phyloP scores from a whole-genome alignment of 35 echinoderm and acorn worm genomes.

The Chiridota heheva region DNA sequence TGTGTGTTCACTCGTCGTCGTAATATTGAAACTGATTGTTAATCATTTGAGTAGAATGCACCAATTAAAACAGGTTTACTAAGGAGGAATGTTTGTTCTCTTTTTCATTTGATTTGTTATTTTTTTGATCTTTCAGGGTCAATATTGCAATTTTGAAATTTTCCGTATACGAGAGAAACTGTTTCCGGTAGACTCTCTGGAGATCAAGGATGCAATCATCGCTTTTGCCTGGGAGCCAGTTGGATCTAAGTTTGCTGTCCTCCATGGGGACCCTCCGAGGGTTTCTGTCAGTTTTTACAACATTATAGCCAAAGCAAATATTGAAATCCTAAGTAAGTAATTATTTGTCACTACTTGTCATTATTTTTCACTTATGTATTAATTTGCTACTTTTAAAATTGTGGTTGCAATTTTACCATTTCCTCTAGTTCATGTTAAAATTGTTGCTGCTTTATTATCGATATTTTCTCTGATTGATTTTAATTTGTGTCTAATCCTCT shows the following conservation, averaged over 20 bases:
- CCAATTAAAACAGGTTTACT: no score
- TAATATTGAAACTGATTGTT: no score
- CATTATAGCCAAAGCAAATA: conserved; percentile 87
- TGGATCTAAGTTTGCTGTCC: conserved; percentile 75
- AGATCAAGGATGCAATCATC: conserved; percentile 82
- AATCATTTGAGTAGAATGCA: no score
- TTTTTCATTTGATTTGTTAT: no score
- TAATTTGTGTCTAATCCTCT: no score
- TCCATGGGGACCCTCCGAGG: conserved; percentile 86
- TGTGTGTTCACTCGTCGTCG: no score
- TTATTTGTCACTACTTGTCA: background rate
- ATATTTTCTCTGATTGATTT: no score
- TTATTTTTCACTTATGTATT: no score
- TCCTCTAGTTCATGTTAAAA: background rate
- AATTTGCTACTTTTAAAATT: no score
- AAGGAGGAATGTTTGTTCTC: no score
- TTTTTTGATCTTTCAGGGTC: conserved; percentile 39
- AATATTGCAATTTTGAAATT: conserved; percentile 94
- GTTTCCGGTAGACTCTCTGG: conserved; percentile 82
- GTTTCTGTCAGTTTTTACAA: conserved; percentile 95
- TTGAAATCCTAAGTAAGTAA: conserved; percentile 90
- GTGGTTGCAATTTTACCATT: background rate
- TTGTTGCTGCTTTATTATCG: no score
- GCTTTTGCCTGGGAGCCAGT: conserved; percentile 98
- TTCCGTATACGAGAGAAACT: conserved; percentile 97